Evolutionary conservation across 2,797 vertebrate genomes (phyloP).

Genomic region (Myotis daubentonii): DNA sequence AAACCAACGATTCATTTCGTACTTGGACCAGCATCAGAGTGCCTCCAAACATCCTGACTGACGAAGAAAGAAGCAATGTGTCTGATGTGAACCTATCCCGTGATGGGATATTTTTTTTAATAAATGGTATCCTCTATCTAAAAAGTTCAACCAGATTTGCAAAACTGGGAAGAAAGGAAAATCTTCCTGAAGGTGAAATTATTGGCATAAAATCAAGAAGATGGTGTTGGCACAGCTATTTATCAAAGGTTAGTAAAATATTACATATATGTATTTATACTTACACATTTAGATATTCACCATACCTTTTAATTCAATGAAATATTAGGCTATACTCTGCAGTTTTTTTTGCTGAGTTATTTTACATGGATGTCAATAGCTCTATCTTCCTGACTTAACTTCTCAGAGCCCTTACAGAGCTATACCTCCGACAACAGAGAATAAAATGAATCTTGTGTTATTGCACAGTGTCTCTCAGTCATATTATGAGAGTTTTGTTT

Average conservation of each 20-base stretch:
- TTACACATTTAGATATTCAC: neutral
- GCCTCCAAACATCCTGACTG: conserved; percentile 30
- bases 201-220: conserved; percentile 61
- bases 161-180: neutral
- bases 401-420: neutral
- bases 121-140: conserved; percentile 57
- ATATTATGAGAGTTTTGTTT: neutral
- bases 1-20: conserved; percentile 68
- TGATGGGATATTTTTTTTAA: conserved; percentile 49
- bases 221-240: conserved; percentile 67
- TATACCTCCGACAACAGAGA: neutral
- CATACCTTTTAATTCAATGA: neutral
- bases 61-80: conserved; percentile 39
- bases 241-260: conserved; percentile 66
- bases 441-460: neutral
- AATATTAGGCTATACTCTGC: neutral
- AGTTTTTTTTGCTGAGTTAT: neutral
- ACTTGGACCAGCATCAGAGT: conserved; percentile 63
- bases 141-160: neutral
- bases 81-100: neutral
- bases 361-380: conserved; percentile 1
- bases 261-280: neutral
- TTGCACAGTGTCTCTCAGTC: neutral
- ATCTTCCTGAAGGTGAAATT: conserved; percentile 66
- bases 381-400: neutral